These are phyloP conservation scores for Bombus polaris DNA, from an alignment of 1,140 invertebrate genomes.

Conservation along the genomic window DNA sequence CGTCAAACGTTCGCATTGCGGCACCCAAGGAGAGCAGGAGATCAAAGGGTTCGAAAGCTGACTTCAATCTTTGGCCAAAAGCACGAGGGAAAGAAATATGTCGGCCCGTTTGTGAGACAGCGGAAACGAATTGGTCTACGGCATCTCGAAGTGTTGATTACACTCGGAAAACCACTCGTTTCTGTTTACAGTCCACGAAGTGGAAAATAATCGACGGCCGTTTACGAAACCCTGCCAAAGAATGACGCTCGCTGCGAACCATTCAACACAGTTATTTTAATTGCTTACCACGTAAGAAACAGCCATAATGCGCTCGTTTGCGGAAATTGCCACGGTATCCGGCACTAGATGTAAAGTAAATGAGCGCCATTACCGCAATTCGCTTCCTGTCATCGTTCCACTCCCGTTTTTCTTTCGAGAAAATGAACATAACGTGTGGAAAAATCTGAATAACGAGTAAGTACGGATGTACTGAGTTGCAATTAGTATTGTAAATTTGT, in stretches of 20 bases:
- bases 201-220: constrained; percentile 41
- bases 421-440: background rate
- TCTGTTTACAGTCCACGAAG: constrained; percentile 10
- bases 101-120: background rate
- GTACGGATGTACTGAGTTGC: too few species aligned
- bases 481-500: background rate
- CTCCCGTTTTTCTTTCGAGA: background rate
- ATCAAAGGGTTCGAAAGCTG: constrained; percentile 24
- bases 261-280: constrained; percentile 56
- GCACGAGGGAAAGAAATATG: background rate
- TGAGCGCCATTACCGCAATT: background rate
- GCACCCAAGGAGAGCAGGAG: background rate
- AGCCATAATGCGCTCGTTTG: background rate
- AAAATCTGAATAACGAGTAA: background rate
- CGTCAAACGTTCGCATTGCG: background rate
- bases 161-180: background rate
- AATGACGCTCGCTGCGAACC: constrained; percentile 18
- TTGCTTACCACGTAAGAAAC: constrained; percentile 21
- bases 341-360: constrained; percentile 15
- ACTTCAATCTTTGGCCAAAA: constrained; percentile 26
- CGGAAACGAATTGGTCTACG: constrained; percentile 1
- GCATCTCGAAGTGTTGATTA: constrained; percentile 32
- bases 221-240: constrained; percentile 6
- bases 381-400: background rate
- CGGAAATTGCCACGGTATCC: constrained; percentile 47